Evolutionary conservation across 2,888 invertebrate species (phyloP).

Genomic region (Brachylomia viminalis): DNA sequence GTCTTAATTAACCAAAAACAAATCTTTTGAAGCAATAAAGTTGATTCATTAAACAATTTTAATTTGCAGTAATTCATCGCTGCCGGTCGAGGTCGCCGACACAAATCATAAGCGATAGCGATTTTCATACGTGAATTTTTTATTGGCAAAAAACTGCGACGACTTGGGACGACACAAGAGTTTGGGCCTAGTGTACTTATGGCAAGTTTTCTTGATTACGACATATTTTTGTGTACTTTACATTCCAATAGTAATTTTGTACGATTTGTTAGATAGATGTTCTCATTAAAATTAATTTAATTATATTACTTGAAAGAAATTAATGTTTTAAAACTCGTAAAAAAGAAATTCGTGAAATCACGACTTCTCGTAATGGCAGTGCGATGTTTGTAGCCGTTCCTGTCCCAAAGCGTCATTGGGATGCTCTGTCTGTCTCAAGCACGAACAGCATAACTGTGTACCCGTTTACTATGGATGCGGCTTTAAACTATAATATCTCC

Average conservation of each 20-base stretch:
- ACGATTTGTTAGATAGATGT: background rate
- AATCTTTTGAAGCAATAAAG: constrained; percentile 86
- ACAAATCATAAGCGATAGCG: constrained; percentile 55
- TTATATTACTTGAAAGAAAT: background rate
- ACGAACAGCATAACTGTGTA: background rate
- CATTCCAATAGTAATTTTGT: background rate
- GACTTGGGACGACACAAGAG: too few species aligned
- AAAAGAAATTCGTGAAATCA: background rate
- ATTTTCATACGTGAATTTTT: background rate
- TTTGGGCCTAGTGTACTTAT: background rate
- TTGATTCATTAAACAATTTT: constrained; percentile 90
- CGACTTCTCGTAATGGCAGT: background rate
- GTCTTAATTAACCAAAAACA: constrained; percentile 87
- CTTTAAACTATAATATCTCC: too few species aligned
- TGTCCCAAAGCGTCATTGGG: too few species aligned
- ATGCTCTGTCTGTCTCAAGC: background rate
- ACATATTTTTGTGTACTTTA: background rate
- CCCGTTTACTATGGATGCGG: background rate
- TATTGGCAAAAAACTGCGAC: background rate
- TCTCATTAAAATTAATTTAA: background rate
- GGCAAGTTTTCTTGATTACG: too few species aligned
- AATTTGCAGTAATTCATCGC: constrained; percentile 90
- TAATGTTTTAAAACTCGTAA: background rate
- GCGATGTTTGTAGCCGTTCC: background rate
- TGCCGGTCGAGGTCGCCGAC: constrained; percentile 70